Conservation (phyloP, 2,888 invertebrate species). For the Pilophorus perplexus region DNA sequence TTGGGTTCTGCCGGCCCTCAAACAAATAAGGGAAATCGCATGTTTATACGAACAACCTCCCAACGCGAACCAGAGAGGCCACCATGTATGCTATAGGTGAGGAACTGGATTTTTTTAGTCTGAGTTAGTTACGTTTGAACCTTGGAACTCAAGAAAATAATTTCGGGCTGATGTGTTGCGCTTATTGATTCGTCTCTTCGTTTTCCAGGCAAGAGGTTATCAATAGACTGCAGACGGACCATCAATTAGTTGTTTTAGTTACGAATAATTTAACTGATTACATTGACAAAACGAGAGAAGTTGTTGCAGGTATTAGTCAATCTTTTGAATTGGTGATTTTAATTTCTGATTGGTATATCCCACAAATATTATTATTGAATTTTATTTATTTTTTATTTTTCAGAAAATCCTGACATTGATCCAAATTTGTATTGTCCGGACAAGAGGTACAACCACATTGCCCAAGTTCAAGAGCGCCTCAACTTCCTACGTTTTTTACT, state of each 20-base stretch:
- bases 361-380: too few species aligned
- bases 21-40: slow-evolving; percentile 94
- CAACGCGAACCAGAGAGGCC: slow-evolving; percentile 60
- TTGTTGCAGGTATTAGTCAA: slow-evolving; percentile 61
- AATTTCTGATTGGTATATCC: too few species aligned
- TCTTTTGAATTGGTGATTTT: too few species aligned
- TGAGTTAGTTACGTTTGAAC: not conserved
- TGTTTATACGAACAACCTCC: slow-evolving; percentile 85
- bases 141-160: too few species aligned
- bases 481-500: slow-evolving; percentile 88
- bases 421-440: slow-evolving; percentile 77
- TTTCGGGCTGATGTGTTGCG: too few species aligned
- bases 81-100: slow-evolving; percentile 60
- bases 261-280: slow-evolving; percentile 88
- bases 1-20: slow-evolving; percentile 92
- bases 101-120: too few species aligned
- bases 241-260: slow-evolving; percentile 88
- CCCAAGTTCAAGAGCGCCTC: slow-evolving; percentile 90
- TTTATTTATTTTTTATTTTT: too few species aligned
- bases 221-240: slow-evolving; percentile 84
- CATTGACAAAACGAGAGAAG: slow-evolving; percentile 77
- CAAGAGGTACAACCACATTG: slow-evolving; percentile 84
- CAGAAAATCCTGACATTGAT: slow-evolving; percentile 73
- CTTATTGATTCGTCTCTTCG: too few species aligned
- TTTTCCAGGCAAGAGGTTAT: slow-evolving; percentile 70